These are phyloP conservation scores for Anolis carolinensis DNA, from an alignment of 2,113 vertebrate genomes.

Conservation along the genomic window DNA sequence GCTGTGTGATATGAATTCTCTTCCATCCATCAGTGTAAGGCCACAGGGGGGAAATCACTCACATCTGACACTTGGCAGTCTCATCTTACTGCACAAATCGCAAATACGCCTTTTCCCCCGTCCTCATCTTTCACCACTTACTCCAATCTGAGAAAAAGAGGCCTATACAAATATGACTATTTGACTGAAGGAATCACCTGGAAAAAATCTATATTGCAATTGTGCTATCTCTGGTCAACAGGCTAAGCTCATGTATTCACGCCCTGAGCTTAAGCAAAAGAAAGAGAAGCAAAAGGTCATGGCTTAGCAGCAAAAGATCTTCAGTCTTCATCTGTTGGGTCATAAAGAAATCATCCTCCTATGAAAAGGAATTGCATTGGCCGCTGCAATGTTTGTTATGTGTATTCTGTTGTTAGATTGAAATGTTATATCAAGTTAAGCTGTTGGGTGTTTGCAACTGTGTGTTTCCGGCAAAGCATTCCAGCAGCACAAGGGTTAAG, in stretches of 20 bases:
- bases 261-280: background rate
- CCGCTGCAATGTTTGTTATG: no score
- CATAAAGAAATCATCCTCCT: background rate
- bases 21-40: background rate
- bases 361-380: background rate
- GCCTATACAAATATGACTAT: no score
- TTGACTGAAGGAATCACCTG: background rate
- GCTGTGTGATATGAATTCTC: background rate
- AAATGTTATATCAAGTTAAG: no score
- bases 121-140: background rate
- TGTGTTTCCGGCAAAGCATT: no score
- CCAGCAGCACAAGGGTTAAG: no score
- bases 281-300: background rate
- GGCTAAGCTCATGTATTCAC: background rate
- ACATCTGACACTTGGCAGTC: background rate
- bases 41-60: background rate
- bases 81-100: background rate
- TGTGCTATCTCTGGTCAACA: background rate
- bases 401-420: no score
- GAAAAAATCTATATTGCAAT: background rate
- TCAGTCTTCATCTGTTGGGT: background rate
- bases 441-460: no score
- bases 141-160: background rate
- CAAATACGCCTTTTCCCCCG: background rate
- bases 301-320: no score